Evolutionary conservation across 2,888 invertebrate species (phyloP).

Genomic region (Tortricodes alternella): DNA sequence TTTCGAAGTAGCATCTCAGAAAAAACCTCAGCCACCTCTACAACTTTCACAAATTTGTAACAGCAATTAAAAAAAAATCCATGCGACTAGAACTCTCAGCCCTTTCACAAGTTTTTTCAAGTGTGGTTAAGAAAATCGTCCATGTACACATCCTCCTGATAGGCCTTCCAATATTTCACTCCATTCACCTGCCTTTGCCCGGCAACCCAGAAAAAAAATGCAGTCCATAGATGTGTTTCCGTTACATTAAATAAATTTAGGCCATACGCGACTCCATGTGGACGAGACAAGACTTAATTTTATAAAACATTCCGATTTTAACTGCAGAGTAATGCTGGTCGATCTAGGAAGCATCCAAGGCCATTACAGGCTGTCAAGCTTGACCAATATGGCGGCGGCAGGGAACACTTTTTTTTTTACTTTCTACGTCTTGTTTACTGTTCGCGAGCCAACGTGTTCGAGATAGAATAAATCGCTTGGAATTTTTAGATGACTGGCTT

Average conservation of each 20-base stretch:
- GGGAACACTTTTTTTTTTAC: conserved; percentile 41
- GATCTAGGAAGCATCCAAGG: conserved; percentile 46
- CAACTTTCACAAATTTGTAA: too few relatives aligned
- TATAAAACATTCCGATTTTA: neutral
- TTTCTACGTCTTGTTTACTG: conserved; percentile 41
- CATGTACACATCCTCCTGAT: conserved; percentile 7
- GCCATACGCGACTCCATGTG: neutral
- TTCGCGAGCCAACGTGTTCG: conserved; percentile 19
- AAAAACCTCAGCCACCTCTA: too few relatives aligned
- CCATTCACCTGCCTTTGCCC: conserved; percentile 29
- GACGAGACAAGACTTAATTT: neutral
- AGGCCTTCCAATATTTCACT: conserved; percentile 20
- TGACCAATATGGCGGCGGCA: conserved; percentile 47
- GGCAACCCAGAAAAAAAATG: conserved; percentile 23
- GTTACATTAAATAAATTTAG: neutral
- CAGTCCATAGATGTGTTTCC: conserved; percentile 11
- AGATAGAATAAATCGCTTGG: conserved; percentile 21
- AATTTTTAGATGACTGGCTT: conserved; percentile 22
- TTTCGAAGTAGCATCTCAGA: too few relatives aligned
- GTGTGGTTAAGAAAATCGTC: neutral
- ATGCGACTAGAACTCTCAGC: too few relatives aligned
- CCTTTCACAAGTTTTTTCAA: neutral
- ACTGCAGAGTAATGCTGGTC: conserved; percentile 17
- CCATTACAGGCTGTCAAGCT: conserved; percentile 42
- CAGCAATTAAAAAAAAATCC: too few relatives aligned